These are phyloP conservation scores for Cossypha niveicapilla DNA, from an alignment of 2,797 vertebrate species.

Conservation along the genomic window DNA sequence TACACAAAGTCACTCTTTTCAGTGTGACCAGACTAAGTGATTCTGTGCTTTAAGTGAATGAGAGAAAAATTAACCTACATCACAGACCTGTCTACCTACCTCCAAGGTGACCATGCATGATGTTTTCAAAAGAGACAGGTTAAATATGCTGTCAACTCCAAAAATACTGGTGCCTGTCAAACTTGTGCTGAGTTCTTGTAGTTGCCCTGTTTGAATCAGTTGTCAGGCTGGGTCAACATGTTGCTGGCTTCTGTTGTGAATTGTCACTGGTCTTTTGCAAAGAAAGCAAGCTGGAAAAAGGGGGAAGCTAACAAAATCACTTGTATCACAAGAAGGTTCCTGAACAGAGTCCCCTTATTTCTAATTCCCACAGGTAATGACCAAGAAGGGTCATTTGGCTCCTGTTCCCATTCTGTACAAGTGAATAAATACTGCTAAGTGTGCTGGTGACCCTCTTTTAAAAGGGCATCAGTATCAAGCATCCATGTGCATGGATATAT, in stretches of 20 bases:
- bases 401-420: not conserved
- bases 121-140: not conserved
- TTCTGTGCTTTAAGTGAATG: not conserved
- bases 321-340: not conserved
- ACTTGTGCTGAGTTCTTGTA: not conserved
- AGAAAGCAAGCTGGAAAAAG: not conserved
- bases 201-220: not conserved
- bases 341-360: not conserved
- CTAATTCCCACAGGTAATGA: not conserved
- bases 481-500: not conserved
- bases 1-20: not conserved
- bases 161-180: not conserved
- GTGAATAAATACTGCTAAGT: not conserved
- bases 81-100: not conserved
- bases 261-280: not conserved
- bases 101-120: not conserved
- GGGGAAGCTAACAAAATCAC: not conserved
- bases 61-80: conserved; percentile 1
- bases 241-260: not conserved
- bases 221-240: not conserved
- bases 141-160: not conserved
- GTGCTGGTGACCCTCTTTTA: not conserved
- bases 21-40: not conserved
- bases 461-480: not conserved
- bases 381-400: not conserved